A percentile compares a stretch with the other conserved stretches of the same genome.
Conservation (phyloP, 2,888 invertebrate genomes). For the Bombyx huttoni region DNA sequence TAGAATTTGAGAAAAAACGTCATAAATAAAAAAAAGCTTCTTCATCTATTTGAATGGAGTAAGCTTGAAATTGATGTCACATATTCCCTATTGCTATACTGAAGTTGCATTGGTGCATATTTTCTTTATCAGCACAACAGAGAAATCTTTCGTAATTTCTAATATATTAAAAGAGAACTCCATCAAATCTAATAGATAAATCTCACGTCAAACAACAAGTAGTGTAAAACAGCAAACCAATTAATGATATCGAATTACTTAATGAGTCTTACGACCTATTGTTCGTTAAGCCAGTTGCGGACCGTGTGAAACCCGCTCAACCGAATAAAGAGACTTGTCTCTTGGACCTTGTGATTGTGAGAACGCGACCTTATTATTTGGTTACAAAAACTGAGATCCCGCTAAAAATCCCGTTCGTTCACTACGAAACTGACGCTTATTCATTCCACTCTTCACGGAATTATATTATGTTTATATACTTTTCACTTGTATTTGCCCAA, state of each 20-base stretch:
- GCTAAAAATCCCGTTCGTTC: constrained; percentile 10
- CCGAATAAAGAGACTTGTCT: constrained; percentile 14
- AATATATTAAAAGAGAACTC: no score
- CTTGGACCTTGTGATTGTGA: constrained; percentile 28
- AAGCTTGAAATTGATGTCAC: no score
- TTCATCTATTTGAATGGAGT: no score
- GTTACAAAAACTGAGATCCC: constrained; percentile 10
- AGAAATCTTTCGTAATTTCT: no score
- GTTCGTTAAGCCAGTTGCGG: constrained; percentile 22
- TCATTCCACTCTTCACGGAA: not conserved
- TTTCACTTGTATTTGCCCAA: no score
- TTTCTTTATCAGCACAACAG: no score
- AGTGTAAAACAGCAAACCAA: constrained; percentile 24
- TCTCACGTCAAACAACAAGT: constrained; percentile 5
- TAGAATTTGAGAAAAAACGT: no score
- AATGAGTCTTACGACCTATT: constrained; percentile 38
- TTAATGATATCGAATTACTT: constrained; percentile 41
- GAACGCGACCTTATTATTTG: constrained; percentile 22
- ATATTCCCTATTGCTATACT: no score
- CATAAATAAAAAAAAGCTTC: no score
- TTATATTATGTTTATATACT: no score
- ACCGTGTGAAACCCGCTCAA: constrained; percentile 16
- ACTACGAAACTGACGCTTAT: constrained; percentile 4
- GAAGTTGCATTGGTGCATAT: no score
- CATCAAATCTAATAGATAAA: constrained; percentile 2